phyloP scores from a whole-genome alignment of 2,113 vertebrate genomes.

The Pygoscelis adeliae region DNA sequence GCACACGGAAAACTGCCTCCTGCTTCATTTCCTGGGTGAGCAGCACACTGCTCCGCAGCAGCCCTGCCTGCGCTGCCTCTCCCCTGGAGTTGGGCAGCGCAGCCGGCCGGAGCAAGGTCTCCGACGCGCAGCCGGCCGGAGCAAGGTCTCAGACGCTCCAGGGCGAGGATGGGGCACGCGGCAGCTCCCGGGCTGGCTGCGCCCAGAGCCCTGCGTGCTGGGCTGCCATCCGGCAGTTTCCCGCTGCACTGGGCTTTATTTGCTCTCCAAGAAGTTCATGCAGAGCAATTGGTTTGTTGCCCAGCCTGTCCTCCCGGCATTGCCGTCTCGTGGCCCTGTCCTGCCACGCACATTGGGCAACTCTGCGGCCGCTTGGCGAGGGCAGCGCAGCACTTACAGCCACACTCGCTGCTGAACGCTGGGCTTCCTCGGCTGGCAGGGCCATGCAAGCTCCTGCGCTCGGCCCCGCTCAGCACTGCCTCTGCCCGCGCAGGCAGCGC shows the following conservation, averaged over 20 bases:
- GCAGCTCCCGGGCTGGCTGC: background rate
- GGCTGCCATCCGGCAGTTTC: fast-evolving
- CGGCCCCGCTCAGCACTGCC: background rate
- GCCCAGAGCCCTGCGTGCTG: fast-evolving
- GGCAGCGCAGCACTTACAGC: fast-evolving
- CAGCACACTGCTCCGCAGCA: background rate
- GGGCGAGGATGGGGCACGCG: fast-evolving
- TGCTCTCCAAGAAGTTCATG: background rate
- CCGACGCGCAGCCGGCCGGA: background rate
- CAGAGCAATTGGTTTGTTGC: background rate
- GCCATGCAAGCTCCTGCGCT: fast-evolving
- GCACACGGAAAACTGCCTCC: background rate
- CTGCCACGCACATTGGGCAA: fast-evolving
- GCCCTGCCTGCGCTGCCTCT: background rate
- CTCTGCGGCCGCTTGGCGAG: fast-evolving
- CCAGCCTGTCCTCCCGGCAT: background rate
- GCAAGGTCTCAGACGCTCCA: background rate
- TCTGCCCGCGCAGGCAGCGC: background rate
- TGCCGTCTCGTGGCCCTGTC: fast-evolving
- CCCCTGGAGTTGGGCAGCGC: fast-evolving
- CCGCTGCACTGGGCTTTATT: background rate
- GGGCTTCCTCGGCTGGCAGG: fast-evolving
- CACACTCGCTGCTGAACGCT: fast-evolving
- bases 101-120: background rate
- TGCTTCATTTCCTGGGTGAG: background rate